phyloP scores from a whole-genome alignment of 2,113 vertebrate species.

The Nycticryphes semicollaris region DNA sequence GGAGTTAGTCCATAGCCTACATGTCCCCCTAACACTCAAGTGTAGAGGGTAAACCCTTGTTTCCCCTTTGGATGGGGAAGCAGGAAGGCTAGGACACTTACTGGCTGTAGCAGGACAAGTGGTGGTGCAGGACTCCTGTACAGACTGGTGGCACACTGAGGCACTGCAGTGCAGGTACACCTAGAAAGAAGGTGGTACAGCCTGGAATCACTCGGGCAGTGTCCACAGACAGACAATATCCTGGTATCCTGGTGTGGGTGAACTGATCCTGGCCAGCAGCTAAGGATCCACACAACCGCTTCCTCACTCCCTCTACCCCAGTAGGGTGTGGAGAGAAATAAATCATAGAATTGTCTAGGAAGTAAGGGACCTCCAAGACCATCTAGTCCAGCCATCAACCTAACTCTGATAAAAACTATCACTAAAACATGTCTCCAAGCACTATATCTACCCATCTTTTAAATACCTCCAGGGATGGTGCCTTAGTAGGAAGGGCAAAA shows the following conservation, averaged over 20 bases:
- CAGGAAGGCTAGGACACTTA: neutral
- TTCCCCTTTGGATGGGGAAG: neutral
- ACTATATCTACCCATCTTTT: no score
- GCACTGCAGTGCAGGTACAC: slow-evolving; percentile 71
- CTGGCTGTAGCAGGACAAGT: slow-evolving; percentile 14
- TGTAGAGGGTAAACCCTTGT: no score
- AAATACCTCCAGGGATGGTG: no score
- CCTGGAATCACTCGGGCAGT: neutral
- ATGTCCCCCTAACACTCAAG: neutral
- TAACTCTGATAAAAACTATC: no score
- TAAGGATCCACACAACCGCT: neutral
- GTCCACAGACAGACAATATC: neutral
- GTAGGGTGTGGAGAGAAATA: neutral
- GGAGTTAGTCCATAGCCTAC: neutral
- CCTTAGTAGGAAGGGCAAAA: neutral
- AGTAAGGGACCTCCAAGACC: no score
- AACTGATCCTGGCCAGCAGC: neutral
- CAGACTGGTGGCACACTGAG: slow-evolving; percentile 12
- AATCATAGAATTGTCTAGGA: no score
- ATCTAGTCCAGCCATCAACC: no score
- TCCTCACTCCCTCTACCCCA: neutral
- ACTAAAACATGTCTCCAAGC: no score
- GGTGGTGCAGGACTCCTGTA: neutral
- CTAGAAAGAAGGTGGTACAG: neutral
- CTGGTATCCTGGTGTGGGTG: neutral